phyloP scores from a whole-genome alignment of 2,888 invertebrate species.

The Euproctis similis region DNA sequence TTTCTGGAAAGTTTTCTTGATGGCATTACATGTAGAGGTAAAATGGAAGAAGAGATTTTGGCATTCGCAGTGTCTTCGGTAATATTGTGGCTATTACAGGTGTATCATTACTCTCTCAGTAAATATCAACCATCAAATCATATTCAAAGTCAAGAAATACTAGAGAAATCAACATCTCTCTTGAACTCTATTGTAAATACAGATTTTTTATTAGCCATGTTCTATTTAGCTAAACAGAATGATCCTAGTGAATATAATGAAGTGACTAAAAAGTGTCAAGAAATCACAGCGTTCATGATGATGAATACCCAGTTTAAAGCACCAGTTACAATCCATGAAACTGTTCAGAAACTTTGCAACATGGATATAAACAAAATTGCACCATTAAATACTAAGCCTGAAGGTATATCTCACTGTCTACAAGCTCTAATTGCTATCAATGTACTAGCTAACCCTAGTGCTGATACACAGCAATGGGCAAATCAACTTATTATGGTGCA shows the following conservation, averaged over 20 bases:
- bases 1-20: constrained; percentile 84
- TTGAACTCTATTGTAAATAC: constrained; percentile 81
- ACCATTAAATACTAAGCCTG: constrained; percentile 70
- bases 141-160: constrained; percentile 76
- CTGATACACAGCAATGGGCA: constrained; percentile 86
- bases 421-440: constrained; percentile 90
- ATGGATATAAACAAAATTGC: constrained; percentile 79
- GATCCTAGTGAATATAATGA: constrained; percentile 80
- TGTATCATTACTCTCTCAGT: constrained; percentile 74
- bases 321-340: constrained; percentile 75
- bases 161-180: constrained; percentile 81
- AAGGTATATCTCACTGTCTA: constrained; percentile 82
- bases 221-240: constrained; percentile 88
- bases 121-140: constrained; percentile 64
- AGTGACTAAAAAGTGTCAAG: constrained; percentile 85
- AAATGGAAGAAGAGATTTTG: constrained; percentile 91
- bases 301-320: constrained; percentile 75
- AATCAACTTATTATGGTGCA: constrained; percentile 90
- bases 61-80: constrained; percentile 88
- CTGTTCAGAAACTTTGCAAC: constrained; percentile 76
- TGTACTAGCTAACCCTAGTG: constrained; percentile 89
- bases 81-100: constrained; percentile 87
- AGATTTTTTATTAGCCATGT: constrained; percentile 87
- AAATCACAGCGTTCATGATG: constrained; percentile 79
- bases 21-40: constrained; percentile 81